A percentile compares a stretch with the other conserved stretches of the same genome.
phyloP scores from a whole-genome alignment of 2,888 invertebrate genomes.

The Lithophane leautieri region DNA sequence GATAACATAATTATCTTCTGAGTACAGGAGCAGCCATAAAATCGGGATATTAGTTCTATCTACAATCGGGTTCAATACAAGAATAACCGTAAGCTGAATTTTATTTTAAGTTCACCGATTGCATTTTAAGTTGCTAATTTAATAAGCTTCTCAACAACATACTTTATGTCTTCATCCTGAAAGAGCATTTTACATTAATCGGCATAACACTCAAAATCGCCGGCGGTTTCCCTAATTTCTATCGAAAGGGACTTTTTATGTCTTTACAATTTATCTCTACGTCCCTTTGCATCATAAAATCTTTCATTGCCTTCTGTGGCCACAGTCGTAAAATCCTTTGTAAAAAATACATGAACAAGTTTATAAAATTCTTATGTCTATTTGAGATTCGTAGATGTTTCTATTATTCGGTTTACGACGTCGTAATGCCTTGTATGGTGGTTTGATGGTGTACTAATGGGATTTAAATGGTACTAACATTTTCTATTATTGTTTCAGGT shows the following conservation, averaged over 20 bases:
- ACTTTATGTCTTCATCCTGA: constrained; percentile 23
- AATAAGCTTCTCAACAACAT: constrained; percentile 12
- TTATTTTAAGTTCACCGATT: constrained; percentile 17
- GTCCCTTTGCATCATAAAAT: constrained; percentile 73
- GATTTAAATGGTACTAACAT: constrained; percentile 61
- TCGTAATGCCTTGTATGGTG: constrained; percentile 61
- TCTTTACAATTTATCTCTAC: constrained; percentile 62
- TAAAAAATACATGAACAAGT: constrained; percentile 65
- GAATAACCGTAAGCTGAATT: constrained; percentile 35
- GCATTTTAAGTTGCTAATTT: constrained; percentile 32
- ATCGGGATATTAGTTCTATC: neutral
- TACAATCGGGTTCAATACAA: constrained; percentile 28
- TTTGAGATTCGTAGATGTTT: constrained; percentile 69
- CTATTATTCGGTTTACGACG: constrained; percentile 67
- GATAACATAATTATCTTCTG: constrained; percentile 11
- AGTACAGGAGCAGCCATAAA: constrained; percentile 14
- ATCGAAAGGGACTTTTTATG: constrained; percentile 61
- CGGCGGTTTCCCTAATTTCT: constrained; percentile 60
- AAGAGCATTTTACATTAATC: constrained; percentile 35
- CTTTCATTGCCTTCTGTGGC: constrained; percentile 72
- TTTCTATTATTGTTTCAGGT: constrained; percentile 70
- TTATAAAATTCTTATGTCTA: constrained; percentile 72
- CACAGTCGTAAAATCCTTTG: constrained; percentile 73
- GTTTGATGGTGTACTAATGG: constrained; percentile 62
- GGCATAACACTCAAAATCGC: constrained; percentile 32